phyloP scores from a whole-genome alignment of 1,140 invertebrate species.

The Ceratosolen solmsi region DNA sequence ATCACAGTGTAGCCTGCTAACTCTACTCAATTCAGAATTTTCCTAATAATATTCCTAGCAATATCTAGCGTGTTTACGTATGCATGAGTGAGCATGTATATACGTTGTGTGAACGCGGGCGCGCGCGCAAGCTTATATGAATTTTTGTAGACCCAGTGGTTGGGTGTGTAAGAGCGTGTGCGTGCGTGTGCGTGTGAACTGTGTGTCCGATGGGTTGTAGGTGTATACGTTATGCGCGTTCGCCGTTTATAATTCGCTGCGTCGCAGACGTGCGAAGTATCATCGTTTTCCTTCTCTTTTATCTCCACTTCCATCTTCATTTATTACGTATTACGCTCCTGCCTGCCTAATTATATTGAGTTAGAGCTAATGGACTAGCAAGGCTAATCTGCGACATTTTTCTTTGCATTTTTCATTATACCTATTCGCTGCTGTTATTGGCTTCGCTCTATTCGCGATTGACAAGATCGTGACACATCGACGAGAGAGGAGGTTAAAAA shows the following conservation, averaged over 20 bases:
- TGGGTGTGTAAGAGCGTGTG: no score
- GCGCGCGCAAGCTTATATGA: not conserved
- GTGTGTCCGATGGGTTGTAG: not conserved
- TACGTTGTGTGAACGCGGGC: not conserved
- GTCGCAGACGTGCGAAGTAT: slow-evolving; percentile 24
- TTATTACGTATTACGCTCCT: slow-evolving; percentile 23
- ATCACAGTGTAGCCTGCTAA: slow-evolving; percentile 50
- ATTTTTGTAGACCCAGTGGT: no score
- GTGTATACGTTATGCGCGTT: not conserved
- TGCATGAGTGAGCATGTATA: not conserved
- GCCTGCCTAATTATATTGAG: slow-evolving; percentile 41
- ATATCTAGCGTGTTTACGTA: slow-evolving; percentile 34
- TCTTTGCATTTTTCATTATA: not conserved
- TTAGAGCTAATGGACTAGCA: slow-evolving; percentile 39
- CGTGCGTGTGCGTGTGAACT: not conserved
- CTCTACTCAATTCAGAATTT: slow-evolving; percentile 43
- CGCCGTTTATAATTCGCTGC: not conserved
- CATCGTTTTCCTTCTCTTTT: not conserved
- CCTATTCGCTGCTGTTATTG: not conserved
- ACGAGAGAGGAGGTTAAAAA: slow-evolving; percentile 41
- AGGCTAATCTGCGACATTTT: slow-evolving; percentile 48
- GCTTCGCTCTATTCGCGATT: slow-evolving; percentile 24
- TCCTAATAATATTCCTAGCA: slow-evolving; percentile 39
- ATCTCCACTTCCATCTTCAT: not conserved
- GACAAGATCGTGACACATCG: slow-evolving; percentile 46